Evolutionary conservation across 2,888 invertebrate species (phyloP).

Genomic region (Andrena trimmerana): DNA sequence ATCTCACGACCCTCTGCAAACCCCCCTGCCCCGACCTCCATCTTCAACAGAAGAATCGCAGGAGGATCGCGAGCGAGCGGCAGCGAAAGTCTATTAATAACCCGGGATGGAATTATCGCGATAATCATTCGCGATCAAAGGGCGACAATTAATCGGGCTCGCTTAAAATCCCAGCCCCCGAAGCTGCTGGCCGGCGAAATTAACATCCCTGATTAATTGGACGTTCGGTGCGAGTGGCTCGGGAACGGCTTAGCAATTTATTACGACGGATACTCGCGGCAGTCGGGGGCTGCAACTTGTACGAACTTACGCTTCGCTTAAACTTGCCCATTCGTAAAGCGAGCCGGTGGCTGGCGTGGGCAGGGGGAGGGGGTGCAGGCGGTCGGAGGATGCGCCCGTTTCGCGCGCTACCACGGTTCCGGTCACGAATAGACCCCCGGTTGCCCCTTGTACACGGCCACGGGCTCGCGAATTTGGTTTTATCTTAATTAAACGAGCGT

Average conservation of each 20-base stretch:
- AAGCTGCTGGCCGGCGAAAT: conserved; percentile 44
- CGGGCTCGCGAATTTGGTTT: conserved; percentile 51
- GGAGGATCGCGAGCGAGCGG: background rate
- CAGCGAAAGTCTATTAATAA: conserved; percentile 44
- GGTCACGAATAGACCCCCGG: conserved; percentile 56
- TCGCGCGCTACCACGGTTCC: conserved; percentile 60
- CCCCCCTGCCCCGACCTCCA: background rate
- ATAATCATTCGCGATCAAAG: conserved; percentile 59
- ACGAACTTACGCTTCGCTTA: conserved; percentile 68
- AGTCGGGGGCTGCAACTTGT: conserved; percentile 59
- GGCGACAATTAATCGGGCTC: conserved; percentile 49
- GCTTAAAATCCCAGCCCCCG: conserved; percentile 49
- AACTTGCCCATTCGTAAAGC: conserved; percentile 62
- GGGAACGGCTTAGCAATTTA: conserved; percentile 68
- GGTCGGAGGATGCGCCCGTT: conserved; percentile 34
- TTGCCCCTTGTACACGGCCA: conserved; percentile 17
- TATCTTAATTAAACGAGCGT: conserved; percentile 68
- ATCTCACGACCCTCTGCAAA: too few species aligned
- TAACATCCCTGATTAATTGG: conserved; percentile 70
- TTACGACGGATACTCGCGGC: conserved; percentile 62
- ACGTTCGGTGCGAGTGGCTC: conserved; percentile 58
- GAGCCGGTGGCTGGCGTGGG: conserved; percentile 28
- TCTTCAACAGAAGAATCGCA: background rate
- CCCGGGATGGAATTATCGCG: conserved; percentile 15
- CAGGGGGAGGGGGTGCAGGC: conserved; percentile 2